Percentiles rank a stretch among this genome's conserved stretches.
Evolutionary conservation across 2,797 vertebrate species (phyloP).

Genomic region (Netta rufina): DNA sequence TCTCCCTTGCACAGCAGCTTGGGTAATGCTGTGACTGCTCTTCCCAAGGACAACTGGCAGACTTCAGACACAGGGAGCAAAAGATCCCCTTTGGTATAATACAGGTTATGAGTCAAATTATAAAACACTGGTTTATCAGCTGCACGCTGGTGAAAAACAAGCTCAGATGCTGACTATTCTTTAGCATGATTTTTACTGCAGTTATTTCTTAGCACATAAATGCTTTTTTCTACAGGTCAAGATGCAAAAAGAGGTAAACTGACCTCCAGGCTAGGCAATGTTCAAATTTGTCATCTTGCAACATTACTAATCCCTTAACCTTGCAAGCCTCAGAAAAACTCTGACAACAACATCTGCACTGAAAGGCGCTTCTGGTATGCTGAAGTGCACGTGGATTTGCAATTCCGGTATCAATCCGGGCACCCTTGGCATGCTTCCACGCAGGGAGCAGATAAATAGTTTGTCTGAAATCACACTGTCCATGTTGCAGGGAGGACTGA

Average conservation of each 20-base stretch:
- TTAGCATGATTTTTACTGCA: neutral
- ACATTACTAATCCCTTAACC: neutral
- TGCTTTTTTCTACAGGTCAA: neutral
- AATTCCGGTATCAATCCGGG: neutral
- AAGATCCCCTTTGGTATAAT: neutral
- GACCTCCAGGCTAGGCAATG: neutral
- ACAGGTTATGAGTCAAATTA: too few species aligned
- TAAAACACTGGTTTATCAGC: neutral
- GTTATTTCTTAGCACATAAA: neutral
- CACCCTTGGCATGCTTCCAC: neutral
- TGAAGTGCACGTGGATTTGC: neutral
- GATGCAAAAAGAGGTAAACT: neutral
- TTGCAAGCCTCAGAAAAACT: neutral
- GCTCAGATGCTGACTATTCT: neutral
- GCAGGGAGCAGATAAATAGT: neutral
- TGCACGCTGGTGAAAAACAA: neutral
- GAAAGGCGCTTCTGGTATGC: neutral
- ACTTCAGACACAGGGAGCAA: neutral
- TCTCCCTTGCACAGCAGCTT: neutral
- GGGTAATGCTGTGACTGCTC: accelerated
- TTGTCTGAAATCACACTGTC: neutral
- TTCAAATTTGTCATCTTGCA: neutral
- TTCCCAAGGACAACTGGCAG: accelerated
- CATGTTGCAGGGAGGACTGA: neutral
- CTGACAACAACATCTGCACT: neutral